These are phyloP conservation scores for Drosophila santomea DNA, from an alignment of 1,140 invertebrate species.

Conservation along the genomic window DNA sequence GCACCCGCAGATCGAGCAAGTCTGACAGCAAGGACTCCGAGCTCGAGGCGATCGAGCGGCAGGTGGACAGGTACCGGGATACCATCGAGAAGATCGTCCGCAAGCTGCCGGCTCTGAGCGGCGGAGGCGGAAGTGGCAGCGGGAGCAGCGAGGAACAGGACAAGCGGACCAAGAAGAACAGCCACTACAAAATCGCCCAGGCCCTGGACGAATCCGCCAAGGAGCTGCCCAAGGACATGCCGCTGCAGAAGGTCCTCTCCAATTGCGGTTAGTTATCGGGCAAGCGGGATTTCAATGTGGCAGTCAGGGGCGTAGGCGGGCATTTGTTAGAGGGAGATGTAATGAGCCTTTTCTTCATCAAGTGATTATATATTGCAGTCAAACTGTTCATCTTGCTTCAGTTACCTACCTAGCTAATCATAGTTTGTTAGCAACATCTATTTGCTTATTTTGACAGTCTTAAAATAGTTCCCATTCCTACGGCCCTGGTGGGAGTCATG, in stretches of 20 bases:
- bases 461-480: too few relatives aligned
- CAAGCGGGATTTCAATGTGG: conserved; percentile 5
- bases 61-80: conserved; percentile 93
- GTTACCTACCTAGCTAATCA: too few relatives aligned
- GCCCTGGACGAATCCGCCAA: conserved; percentile 87
- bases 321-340: neutral
- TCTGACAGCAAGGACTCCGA: conserved; percentile 95
- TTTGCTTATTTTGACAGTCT: too few relatives aligned
- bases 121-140: conserved; percentile 49
- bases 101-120: conserved; percentile 86
- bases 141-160: conserved; percentile 89
- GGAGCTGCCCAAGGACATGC: conserved; percentile 86
- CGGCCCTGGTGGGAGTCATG: neutral
- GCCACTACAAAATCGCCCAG: conserved; percentile 86
- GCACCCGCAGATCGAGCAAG: conserved; percentile 86
- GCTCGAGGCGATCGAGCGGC: conserved; percentile 92
- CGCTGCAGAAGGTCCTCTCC: conserved; percentile 86
- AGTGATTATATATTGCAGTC: too few relatives aligned
- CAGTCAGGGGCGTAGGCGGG: neutral
- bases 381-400: too few relatives aligned
- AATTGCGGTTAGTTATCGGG: conserved; percentile 86
- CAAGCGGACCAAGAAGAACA: conserved; percentile 88
- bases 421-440: too few relatives aligned
- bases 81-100: conserved; percentile 90
- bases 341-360: neutral